phyloP scores from a whole-genome alignment of 1,140 invertebrate genomes.

The Odontomachus brunneus region DNA sequence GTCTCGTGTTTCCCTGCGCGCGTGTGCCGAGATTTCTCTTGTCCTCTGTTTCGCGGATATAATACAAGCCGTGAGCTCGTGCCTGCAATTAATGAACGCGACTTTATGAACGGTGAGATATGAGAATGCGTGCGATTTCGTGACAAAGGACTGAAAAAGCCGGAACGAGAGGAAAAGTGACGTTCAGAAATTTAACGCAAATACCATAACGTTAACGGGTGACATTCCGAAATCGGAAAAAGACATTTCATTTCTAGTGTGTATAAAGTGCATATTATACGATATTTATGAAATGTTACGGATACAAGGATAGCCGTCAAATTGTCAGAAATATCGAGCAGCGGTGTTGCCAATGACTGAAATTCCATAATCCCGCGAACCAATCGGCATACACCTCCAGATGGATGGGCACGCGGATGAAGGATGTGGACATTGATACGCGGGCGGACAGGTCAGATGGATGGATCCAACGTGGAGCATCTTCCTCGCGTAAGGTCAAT shows the following conservation, averaged over 20 bases:
- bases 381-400: conserved; percentile 13
- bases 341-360: neutral
- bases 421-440: conserved; percentile 65
- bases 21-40: neutral
- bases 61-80: neutral
- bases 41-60: neutral
- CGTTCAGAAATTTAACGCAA: neutral
- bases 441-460: conserved; percentile 67
- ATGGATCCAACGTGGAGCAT: conserved; percentile 46
- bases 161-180: neutral
- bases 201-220: neutral
- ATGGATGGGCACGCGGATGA: conserved; percentile 59
- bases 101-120: no score
- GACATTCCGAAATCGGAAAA: neutral
- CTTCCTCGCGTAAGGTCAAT: conserved; percentile 57
- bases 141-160: neutral
- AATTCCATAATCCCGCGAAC: conserved; percentile 11
- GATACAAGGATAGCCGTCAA: neutral
- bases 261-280: neutral
- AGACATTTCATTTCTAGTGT: neutral
- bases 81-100: neutral
- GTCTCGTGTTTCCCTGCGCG: conserved; percentile 31
- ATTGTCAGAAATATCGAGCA: conserved; percentile 36
- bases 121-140: neutral
- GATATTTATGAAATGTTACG: neutral